Evolutionary conservation across 2,797 vertebrate genomes (phyloP), one percentile per base, ranked within the genome.

Genomic region (Sciaenops ocellatus): DNA sequence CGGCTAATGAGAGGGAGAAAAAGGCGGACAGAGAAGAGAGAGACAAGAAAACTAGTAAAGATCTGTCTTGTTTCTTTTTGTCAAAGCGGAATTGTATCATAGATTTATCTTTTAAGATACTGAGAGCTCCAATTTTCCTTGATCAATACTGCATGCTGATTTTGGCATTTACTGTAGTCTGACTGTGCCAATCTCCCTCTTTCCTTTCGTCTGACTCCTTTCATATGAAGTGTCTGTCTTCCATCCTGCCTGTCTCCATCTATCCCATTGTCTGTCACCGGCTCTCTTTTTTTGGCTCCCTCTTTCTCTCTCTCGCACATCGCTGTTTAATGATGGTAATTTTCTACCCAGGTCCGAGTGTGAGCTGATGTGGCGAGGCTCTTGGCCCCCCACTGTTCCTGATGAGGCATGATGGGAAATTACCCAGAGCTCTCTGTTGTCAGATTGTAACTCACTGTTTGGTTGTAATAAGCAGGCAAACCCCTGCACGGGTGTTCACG

Each of bases 351-450:
- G 97, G 97, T 98, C 97, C 96, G 96, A 97, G 96, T 97, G 97
- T 97, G 97, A 98, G 97, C 97, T 97, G 97, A 98, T 98, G 97
- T 97, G 97, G 97, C 92, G 95, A 96, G 95, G 96, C 96, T 96
- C 97, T 97, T 95, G 96, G 96, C 95, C 96, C 95, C 97, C 97
- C 63, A 93, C 96, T 98, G 97, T 97, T 98, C 96, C 96, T 97
- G 97, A 98, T 97, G 97, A 98, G 96, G 96, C 97, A 97, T 98
- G 97, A 97, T 98, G 97, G 97, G 96, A 98, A 98, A 98, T 98
- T 98, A 98, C 96, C 96, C 96, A 97, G 96, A 97, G 96, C 96
- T 97, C 96, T 96, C 93, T 95, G 94, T 97, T 97, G 93, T 94
- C 94, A 97, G 96, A 97, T 97, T 97, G 93, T 97, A 96, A 97